Evolutionary conservation across 23 tunicate genomes (phyloP).

Genomic region (Ciona savignyi): DNA sequence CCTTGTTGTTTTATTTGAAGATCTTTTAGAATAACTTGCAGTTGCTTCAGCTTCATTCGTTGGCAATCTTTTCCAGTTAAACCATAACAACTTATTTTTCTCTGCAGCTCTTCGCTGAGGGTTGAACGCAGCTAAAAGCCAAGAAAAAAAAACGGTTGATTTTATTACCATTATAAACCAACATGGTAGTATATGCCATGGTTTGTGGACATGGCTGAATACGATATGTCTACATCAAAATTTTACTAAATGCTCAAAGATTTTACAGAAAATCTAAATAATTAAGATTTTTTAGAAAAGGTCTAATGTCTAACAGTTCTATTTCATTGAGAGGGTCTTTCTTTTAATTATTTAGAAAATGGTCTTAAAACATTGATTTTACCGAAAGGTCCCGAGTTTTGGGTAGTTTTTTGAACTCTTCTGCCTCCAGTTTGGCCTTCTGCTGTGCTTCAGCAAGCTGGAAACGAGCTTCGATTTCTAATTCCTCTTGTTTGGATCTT

Average conservation of each 20-base stretch:
- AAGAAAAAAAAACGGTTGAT: neutral
- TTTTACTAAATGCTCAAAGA: neutral
- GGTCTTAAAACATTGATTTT: too few species aligned
- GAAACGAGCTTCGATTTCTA: conserved; percentile 73
- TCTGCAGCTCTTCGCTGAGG: conserved; percentile 42
- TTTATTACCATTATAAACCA: too few species aligned
- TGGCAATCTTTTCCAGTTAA: conserved; percentile 30
- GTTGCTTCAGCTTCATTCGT: conserved; percentile 56
- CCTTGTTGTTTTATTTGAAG: conserved; percentile 88
- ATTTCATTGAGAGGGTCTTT: too few species aligned
- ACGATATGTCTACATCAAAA: neutral
- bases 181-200: too few species aligned
- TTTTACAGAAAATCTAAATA: neutral
- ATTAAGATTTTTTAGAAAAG: neutral
- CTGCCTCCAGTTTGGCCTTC: conserved; percentile 57
- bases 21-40: conserved; percentile 71
- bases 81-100: conserved; percentile 34
- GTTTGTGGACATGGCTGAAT: too few species aligned
- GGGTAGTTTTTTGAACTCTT: conserved; percentile 32
- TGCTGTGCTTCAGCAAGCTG: conserved; percentile 79
- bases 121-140: conserved; percentile 37
- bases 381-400: neutral
- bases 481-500: conserved; percentile 44
- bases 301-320: too few species aligned
- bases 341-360: too few species aligned